A percentile compares a stretch with the other conserved stretches of the same genome.
Conservation (phyloP, 2,888 invertebrate genomes). For the Sarcophaga rosellei region DNA sequence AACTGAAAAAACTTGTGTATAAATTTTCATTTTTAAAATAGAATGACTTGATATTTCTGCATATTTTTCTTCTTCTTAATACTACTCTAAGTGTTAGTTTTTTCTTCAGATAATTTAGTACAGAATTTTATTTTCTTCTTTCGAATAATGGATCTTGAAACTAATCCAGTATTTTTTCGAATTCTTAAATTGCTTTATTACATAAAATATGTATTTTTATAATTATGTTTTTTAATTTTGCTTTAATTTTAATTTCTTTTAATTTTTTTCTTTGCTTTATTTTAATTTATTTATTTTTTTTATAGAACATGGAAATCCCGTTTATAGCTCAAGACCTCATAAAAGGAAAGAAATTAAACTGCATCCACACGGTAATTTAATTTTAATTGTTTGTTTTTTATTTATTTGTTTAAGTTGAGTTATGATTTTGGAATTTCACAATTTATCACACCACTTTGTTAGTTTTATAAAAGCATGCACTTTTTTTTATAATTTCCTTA, state of each 20-base stretch:
- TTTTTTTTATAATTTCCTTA: background rate
- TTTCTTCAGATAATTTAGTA: conserved; percentile 31
- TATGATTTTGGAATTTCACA: conserved; percentile 25
- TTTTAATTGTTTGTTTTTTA: conserved; percentile 47
- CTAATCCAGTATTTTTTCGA: conserved; percentile 52
- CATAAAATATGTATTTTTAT: conserved; percentile 17
- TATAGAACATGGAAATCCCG: conserved; percentile 80
- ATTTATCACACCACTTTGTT: conserved; percentile 34
- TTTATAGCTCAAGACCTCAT: conserved; percentile 79
- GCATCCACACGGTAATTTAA: conserved; percentile 79
- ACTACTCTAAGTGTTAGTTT: conserved; percentile 51
- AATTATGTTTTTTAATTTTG: conserved; percentile 50
- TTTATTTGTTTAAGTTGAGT: conserved; percentile 40
- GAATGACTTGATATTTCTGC: conserved; percentile 40
- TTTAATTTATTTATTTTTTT: conserved; percentile 63
- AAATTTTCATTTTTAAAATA: conserved; percentile 35
- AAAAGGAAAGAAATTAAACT: conserved; percentile 81
- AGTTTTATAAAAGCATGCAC: conserved; percentile 37
- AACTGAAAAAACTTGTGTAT: conserved; percentile 44
- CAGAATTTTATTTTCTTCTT: background rate
- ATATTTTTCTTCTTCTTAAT: conserved; percentile 14
- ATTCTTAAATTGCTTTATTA: conserved; percentile 43
- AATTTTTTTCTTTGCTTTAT: conserved; percentile 48
- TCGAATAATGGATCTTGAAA: conserved; percentile 57
- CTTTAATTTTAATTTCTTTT: conserved; percentile 52